Base-by-base conservation (phyloP, 92 coral and sea anemone genomes). In the Hydrozoanthus gracilis region DNA sequence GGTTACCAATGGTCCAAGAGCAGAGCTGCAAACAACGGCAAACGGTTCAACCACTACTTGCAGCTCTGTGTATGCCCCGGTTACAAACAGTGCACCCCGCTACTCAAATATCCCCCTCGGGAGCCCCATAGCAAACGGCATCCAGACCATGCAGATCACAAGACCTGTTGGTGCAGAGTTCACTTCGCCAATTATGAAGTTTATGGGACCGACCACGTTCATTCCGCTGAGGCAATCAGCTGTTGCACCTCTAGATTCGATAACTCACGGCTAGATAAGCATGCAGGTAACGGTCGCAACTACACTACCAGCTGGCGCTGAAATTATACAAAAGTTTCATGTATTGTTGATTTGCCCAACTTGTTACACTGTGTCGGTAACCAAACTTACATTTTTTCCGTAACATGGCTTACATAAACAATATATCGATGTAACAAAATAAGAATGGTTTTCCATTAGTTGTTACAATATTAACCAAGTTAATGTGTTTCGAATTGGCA, bases 81-180 rank as follows among this genome's bases (percentile, higher is more conserved):
- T 96, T 12, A 95, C 95, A 45, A 95, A 92, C 67, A 88, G 93
- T 9, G 94, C 92, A n/a, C 93, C 95, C 5, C 89, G 98, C 71
- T 86, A 91, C 73, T 90, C 98, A n/a, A 92, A 98, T 44, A 90
- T 93, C 66, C 92, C 96, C 13, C 92, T 96, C 61, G 95, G 96
- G 9, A 96, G 87, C 76, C 99, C 92, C 18, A 82, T 96, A 35
- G 80, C 94, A 79, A 95, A 95, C 77, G 97, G 99, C 3, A 90
- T 96, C 66, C 99, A 95, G 17, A 88, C 99, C 48, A 95, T 96
- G 93, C 99, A 96, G 87, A 93, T 96, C 56, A 86, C 98, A 45
- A 87, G 99, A n/a, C 98, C 98, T 50, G 87, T 96, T 94, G 87
- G 92, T 17, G 90, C 98, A 18, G 99, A 96, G 87, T 96, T 96